Evolutionary conservation across 1,140 invertebrate species (phyloP).

Genomic region (Drosophila eugracilis): DNA sequence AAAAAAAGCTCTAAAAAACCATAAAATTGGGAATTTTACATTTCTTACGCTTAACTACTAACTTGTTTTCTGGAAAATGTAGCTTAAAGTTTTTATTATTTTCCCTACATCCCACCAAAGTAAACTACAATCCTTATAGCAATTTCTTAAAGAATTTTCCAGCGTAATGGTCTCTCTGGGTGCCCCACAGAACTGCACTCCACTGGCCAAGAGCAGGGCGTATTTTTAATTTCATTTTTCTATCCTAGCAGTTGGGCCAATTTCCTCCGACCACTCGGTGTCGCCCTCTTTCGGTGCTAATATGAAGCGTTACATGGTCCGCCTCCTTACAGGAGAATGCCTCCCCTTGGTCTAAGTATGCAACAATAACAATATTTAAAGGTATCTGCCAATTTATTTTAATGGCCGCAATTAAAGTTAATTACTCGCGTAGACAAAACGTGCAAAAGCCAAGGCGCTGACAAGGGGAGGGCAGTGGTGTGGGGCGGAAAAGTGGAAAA

Average conservation of each 20-base stretch:
- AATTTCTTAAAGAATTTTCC: background rate
- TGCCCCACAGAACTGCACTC: slow-evolving; percentile 27
- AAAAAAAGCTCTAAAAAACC: too few species aligned
- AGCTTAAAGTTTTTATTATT: too few species aligned
- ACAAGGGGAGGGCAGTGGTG: background rate
- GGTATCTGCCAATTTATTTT: slow-evolving; percentile 85
- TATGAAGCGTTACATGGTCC: slow-evolving; percentile 31
- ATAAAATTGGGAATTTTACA: too few species aligned
- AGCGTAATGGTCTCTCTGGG: background rate
- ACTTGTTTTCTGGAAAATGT: too few species aligned
- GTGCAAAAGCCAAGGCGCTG: slow-evolving; percentile 70
- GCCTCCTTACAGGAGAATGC: slow-evolving; percentile 3
- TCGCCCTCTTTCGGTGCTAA: slow-evolving; percentile 19
- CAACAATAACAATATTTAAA: slow-evolving; percentile 84
- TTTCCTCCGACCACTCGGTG: slow-evolving; percentile 6
- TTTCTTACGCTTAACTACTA: too few species aligned
- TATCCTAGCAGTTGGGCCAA: slow-evolving; percentile 17
- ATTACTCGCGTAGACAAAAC: slow-evolving; percentile 84
- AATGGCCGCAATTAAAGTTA: slow-evolving; percentile 84
- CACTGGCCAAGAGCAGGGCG: slow-evolving; percentile 22
- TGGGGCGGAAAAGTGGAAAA: slow-evolving; percentile 16
- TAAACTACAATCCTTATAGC: too few species aligned
- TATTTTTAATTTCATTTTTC: slow-evolving; percentile 55
- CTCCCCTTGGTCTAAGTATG: slow-evolving; percentile 58
- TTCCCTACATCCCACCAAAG: too few species aligned